Conservation (phyloP, 2,888 invertebrate species). For the Panopea generosa region DNA sequence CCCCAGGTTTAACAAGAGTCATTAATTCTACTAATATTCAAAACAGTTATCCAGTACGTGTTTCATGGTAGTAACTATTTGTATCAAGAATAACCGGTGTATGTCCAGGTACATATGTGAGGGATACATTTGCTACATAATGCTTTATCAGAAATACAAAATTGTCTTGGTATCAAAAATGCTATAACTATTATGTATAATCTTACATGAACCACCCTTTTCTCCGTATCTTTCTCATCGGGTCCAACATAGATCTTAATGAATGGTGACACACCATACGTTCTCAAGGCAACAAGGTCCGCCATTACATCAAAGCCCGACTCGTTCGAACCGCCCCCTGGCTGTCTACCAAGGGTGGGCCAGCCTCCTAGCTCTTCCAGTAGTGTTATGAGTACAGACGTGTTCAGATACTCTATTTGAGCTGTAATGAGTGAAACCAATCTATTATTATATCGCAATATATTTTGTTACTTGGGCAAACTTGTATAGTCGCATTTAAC, state of each 20-base stretch:
- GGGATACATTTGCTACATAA: no score
- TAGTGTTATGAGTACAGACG: conserved; percentile 1
- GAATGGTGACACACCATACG: conserved; percentile 15
- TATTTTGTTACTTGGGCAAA: no score
- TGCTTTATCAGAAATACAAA: no score
- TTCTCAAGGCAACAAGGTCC: conserved; percentile 19
- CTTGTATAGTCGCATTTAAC: no score
- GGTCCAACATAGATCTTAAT: conserved; percentile 29
- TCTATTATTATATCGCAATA: neutral
- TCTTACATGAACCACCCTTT: conserved; percentile 38
- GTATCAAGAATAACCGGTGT: no score
- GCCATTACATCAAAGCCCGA: conserved; percentile 31
- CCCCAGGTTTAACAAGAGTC: no score
- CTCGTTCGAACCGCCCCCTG: conserved; percentile 12
- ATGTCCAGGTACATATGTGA: no score
- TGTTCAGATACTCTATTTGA: conserved; percentile 36
- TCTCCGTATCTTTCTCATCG: conserved; percentile 24
- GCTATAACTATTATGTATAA: no score
- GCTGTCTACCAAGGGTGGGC: conserved; percentile 19
- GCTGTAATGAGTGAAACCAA: conserved; percentile 28
- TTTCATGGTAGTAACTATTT: no score
- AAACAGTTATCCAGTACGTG: no score
- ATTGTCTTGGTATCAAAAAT: no score
- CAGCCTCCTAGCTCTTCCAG: conserved; percentile 33
- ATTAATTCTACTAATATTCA: no score